These are phyloP conservation scores for Thamnaconus septentrionalis DNA, from an alignment of 2,113 vertebrate genomes.

Conservation along the genomic window DNA sequence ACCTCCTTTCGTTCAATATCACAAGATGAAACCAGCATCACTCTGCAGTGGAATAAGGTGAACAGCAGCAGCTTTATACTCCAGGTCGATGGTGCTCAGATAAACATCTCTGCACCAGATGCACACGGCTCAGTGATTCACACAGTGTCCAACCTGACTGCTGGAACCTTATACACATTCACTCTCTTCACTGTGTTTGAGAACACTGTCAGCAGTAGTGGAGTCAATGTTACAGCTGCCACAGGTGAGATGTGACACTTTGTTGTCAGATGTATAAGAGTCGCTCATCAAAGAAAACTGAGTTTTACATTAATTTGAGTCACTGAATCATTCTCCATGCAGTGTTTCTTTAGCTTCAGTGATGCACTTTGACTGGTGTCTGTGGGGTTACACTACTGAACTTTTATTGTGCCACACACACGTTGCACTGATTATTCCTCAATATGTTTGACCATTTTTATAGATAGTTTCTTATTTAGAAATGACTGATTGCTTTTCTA, in stretches of 20 bases:
- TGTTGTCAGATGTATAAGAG: background rate
- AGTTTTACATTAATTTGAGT: background rate
- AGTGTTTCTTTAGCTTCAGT: no score
- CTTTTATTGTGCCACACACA: no score
- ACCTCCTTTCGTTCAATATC: background rate
- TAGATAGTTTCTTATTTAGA: no score
- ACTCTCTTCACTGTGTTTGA: conserved; percentile 34
- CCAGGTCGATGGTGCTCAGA: accelerated
- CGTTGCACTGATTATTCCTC: no score
- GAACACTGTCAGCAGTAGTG: conserved; percentile 14
- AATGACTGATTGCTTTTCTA: no score
- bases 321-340: no score
- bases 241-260: conserved; percentile 21
- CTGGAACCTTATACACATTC: conserved; percentile 18
- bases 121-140: background rate
- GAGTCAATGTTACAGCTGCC: background rate
- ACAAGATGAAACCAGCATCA: background rate
- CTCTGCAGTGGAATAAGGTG: conserved; percentile 31
- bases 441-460: no score
- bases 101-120: background rate
- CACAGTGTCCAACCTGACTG: background rate
- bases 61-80: background rate
- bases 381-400: no score
- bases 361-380: no score
- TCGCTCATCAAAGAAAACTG: background rate